Percentiles rank a stretch among this genome's conserved stretches.
These are phyloP conservation scores for Drosophila aldrichi DNA, from an alignment of 2,888 invertebrate species.

Conservation along the genomic window DNA sequence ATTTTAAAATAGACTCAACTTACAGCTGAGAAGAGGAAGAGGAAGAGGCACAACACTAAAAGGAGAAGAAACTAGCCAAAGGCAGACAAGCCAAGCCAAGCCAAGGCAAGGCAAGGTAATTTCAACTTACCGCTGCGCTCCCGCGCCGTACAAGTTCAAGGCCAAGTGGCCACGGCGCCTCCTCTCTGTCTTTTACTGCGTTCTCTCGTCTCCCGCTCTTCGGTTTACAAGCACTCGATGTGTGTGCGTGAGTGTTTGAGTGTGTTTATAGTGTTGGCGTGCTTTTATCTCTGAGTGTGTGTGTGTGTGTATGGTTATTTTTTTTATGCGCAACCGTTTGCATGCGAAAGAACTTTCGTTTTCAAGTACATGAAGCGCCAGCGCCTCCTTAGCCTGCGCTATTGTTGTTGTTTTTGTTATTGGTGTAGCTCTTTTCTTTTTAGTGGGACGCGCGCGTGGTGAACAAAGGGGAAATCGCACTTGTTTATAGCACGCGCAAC, in stretches of 20 bases:
- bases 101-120: constrained; percentile 36
- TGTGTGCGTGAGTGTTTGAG: background rate
- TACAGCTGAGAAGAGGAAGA: constrained; percentile 34
- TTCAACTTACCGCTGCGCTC: constrained; percentile 73
- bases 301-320: constrained; percentile 23
- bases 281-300: constrained; percentile 6
- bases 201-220: constrained; percentile 28
- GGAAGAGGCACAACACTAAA: constrained; percentile 17
- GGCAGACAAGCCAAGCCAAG: constrained; percentile 25
- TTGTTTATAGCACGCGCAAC: constrained; percentile 51
- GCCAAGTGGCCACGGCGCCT: constrained; percentile 75
- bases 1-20: constrained; percentile 48
- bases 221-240: constrained; percentile 10
- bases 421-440: constrained; percentile 28
- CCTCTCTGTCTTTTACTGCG: constrained; percentile 33
- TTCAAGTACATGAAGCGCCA: constrained; percentile 62
- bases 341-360: constrained; percentile 78
- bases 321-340: constrained; percentile 50
- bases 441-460: constrained; percentile 35
- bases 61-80: constrained; percentile 44
- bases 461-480: constrained; percentile 29
- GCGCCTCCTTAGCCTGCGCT: constrained; percentile 30
- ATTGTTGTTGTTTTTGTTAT: constrained; percentile 18
- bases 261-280: constrained; percentile 14
- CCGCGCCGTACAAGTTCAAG: constrained; percentile 75